A percentile compares a stretch with the other conserved stretches of the same genome.
phyloP scores from a whole-genome alignment of 2,113 vertebrate genomes.

The Cyanoderma ruficeps region DNA sequence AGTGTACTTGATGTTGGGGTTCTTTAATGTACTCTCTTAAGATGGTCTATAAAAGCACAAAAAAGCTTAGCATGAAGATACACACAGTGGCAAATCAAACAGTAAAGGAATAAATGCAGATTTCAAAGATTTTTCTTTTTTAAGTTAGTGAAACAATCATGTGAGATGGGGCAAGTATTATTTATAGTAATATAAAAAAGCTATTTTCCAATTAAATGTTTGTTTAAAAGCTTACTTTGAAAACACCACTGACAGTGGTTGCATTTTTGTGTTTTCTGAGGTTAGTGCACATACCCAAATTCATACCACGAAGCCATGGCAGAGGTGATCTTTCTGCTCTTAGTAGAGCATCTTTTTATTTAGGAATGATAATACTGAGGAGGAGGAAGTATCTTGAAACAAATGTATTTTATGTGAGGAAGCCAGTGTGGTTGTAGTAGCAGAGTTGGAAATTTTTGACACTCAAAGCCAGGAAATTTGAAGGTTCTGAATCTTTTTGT shows the following conservation, averaged over 20 bases:
- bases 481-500: slow-evolving; percentile 48
- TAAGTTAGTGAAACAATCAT: not conserved
- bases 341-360: not conserved
- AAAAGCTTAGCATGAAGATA: not conserved
- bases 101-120: not conserved
- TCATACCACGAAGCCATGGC: not conserved
- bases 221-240: not conserved
- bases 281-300: not conserved
- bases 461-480: slow-evolving; percentile 43
- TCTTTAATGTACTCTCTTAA: not conserved
- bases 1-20: not conserved
- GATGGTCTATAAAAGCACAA: not conserved
- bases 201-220: not conserved
- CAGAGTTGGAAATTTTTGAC: slow-evolving; percentile 27
- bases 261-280: not conserved
- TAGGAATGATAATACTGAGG: not conserved
- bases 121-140: not conserved
- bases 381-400: not conserved
- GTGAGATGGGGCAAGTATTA: not conserved
- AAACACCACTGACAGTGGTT: not conserved
- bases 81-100: not conserved
- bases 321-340: not conserved
- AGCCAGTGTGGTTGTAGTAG: slow-evolving; percentile 15
- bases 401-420: slow-evolving; percentile 5
- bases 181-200: not conserved